phyloP scores from a whole-genome alignment of 2,797 vertebrate genomes.

The Lateolabrax maculatus region DNA sequence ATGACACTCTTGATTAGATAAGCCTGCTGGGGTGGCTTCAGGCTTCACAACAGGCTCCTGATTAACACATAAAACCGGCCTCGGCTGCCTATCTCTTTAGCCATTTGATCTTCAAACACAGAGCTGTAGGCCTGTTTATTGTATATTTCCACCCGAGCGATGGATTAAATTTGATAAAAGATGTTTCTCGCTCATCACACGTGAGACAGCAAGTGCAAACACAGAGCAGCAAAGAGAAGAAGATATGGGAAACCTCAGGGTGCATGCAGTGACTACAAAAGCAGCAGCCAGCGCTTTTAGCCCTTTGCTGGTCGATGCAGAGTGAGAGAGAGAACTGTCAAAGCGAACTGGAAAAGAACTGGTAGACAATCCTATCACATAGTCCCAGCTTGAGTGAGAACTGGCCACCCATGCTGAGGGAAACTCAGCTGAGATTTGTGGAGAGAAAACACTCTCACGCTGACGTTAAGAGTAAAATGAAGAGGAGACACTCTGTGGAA shows the following conservation, averaged over 20 bases:
- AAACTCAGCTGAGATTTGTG: constrained; percentile 60
- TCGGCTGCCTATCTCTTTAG: constrained; percentile 25
- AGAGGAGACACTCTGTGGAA: constrained; percentile 21
- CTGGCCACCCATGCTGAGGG: constrained; percentile 73
- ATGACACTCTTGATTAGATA: constrained; percentile 51
- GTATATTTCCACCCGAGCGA: constrained; percentile 43
- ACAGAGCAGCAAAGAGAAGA: constrained; percentile 21
- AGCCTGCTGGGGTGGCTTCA: constrained; percentile 50
- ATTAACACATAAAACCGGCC: constrained; percentile 56
- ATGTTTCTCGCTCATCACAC: constrained; percentile 46
- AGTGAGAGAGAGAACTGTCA: constrained; percentile 55
- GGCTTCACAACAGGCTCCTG: constrained; percentile 53
- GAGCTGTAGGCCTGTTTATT: constrained; percentile 60
- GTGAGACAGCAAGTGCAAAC: constrained; percentile 48
- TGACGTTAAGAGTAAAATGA: constrained; percentile 58
- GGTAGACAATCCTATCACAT: constrained; percentile 74
- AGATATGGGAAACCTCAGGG: constrained; percentile 45
- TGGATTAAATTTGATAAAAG: constrained; percentile 62
- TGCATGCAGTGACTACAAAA: constrained; percentile 49
- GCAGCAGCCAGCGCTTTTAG: constrained; percentile 41
- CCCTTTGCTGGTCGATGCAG: constrained; percentile 52
- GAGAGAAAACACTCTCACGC: constrained; percentile 41
- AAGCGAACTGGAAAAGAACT: constrained; percentile 31
- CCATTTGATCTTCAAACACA: constrained; percentile 71
- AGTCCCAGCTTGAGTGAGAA: constrained; percentile 69